Evolutionary conservation across 1,140 invertebrate genomes (phyloP).

Genomic region (Calliopsis andreniformis): DNA sequence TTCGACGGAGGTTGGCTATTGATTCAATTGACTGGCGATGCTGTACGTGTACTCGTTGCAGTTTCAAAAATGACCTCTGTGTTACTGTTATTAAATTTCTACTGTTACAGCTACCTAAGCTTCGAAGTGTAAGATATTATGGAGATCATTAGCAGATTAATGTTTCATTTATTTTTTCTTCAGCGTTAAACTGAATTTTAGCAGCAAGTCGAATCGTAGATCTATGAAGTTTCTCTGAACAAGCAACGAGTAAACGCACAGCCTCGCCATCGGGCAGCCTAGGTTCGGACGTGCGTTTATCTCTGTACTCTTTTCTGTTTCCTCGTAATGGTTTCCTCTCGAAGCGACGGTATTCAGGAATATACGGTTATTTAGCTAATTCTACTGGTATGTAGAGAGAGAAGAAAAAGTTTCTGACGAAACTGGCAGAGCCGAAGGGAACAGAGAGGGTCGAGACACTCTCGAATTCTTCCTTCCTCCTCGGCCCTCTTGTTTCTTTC

Average conservation of each 20-base stretch:
- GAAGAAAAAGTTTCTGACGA: conserved; percentile 48
- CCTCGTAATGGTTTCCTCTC: conserved; percentile 55
- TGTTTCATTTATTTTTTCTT: too few relatives aligned
- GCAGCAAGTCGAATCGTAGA: too few relatives aligned
- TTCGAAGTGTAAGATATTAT: too few relatives aligned
- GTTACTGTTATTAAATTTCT: too few relatives aligned
- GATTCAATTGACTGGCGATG: conserved; percentile 55
- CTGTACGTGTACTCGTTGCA: conserved; percentile 37
- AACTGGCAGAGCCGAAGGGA: conserved; percentile 56
- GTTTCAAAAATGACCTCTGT: neutral
- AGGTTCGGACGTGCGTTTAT: conserved; percentile 72
- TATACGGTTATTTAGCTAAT: conserved; percentile 57
- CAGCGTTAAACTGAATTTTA: too few relatives aligned
- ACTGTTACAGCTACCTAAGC: too few relatives aligned
- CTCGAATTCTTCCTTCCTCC: conserved; percentile 53
- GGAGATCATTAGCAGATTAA: too few relatives aligned
- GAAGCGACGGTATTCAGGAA: conserved; percentile 66
- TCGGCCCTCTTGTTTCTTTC: conserved; percentile 32
- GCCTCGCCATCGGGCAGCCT: conserved; percentile 74
- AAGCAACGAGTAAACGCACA: conserved; percentile 19
- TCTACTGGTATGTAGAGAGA: conserved; percentile 58
- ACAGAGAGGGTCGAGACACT: conserved; percentile 46
- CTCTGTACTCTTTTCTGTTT: conserved; percentile 48
- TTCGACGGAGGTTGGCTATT: conserved; percentile 2
- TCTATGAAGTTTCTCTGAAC: too few relatives aligned